Evolutionary conservation across 2,888 invertebrate genomes (phyloP).

Genomic region (Caenorhabditis sp.): DNA sequence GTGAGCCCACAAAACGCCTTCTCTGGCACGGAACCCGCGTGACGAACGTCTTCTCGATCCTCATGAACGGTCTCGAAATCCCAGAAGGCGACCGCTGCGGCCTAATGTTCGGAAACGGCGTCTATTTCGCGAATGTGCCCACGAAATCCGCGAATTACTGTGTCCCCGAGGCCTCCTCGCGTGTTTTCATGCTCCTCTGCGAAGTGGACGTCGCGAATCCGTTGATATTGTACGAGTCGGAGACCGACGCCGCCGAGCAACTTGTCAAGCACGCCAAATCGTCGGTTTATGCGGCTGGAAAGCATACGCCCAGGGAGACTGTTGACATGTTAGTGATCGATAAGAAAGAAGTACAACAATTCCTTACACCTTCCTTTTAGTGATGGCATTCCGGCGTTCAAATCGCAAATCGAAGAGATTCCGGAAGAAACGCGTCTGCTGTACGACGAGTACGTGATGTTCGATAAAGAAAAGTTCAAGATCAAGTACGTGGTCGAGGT

Average conservation of each 20-base stretch:
- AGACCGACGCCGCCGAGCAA: constrained; percentile 18
- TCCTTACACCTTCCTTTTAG: constrained; percentile 32
- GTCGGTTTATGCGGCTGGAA: constrained; percentile 49
- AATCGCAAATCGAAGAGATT: constrained; percentile 10
- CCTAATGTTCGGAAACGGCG: constrained; percentile 58
- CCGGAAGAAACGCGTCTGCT: constrained; percentile 33
- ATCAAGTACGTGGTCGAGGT: constrained; percentile 56
- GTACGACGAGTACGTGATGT: constrained; percentile 58
- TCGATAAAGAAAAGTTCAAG: constrained; percentile 37
- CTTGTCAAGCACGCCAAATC: constrained; percentile 27
- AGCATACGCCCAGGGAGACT: constrained; percentile 27
- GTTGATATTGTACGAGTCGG: constrained; percentile 35
- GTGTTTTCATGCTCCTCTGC: constrained; percentile 50
- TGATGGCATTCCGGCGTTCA: constrained; percentile 34
- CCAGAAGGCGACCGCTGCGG: constrained; percentile 45
- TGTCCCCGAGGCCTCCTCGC: constrained; percentile 21
- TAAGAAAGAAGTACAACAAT: neutral
- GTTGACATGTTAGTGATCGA: constrained; percentile 41
- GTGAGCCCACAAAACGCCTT: too few relatives aligned
- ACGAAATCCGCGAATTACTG: constrained; percentile 58
- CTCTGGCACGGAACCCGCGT: constrained; percentile 57
- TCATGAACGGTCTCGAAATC: constrained; percentile 50
- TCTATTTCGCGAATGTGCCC: constrained; percentile 57
- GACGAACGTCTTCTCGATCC: constrained; percentile 57
- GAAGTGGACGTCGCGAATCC: constrained; percentile 44